phyloP scores from a whole-genome alignment of 1,140 invertebrate species.

The Formica exsecta region DNA sequence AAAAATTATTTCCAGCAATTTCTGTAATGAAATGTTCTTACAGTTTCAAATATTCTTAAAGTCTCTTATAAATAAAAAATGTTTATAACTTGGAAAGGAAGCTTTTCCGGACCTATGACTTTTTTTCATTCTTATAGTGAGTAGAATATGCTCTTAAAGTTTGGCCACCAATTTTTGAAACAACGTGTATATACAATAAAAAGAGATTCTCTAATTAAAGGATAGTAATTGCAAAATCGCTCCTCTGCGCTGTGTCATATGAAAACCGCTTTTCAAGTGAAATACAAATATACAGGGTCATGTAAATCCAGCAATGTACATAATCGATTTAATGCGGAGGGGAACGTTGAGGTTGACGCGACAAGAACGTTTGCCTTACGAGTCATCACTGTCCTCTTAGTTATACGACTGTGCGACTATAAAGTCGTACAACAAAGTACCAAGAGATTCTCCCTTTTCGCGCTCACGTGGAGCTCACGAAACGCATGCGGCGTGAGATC shows the following conservation, averaged over 20 bases:
- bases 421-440: slow-evolving; percentile 56
- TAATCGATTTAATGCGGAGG: slow-evolving; percentile 12
- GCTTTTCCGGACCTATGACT: no score
- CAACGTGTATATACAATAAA: background rate
- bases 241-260: background rate
- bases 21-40: no score
- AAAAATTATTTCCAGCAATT: no score
- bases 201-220: background rate
- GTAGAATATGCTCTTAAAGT: no score
- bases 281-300: background rate
- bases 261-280: background rate
- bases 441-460: background rate
- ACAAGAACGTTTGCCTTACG: slow-evolving; percentile 24
- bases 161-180: no score
- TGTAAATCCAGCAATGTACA: background rate
- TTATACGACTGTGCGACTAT: slow-evolving; percentile 54
- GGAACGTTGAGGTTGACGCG: background rate
- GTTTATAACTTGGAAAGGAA: no score
- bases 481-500: slow-evolving; percentile 6
- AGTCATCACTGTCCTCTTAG: slow-evolving; percentile 51
- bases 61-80: no score
- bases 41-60: no score
- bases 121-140: no score
- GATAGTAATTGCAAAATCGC: background rate
- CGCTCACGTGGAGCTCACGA: slow-evolving; percentile 3